Evolutionary conservation across 2,113 vertebrate species (phyloP).

Genomic region (Henicopernis longicauda): DNA sequence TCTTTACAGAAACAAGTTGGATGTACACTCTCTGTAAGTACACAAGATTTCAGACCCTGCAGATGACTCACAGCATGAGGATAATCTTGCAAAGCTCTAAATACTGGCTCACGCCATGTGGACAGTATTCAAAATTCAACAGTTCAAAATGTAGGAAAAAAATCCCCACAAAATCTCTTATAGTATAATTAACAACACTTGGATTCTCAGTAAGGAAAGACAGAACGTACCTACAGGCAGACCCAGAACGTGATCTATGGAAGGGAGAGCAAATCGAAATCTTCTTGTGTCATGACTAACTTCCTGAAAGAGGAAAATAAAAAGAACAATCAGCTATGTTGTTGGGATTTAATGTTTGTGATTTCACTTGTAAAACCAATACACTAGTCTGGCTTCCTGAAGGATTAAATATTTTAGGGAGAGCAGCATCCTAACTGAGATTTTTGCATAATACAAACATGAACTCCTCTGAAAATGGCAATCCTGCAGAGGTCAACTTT

Average conservation of each 20-base stretch:
- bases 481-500: neutral
- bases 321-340: neutral
- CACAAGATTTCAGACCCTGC: neutral
- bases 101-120: neutral
- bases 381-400: neutral
- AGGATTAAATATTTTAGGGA: neutral
- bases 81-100: neutral
- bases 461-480: neutral
- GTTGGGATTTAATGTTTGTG: neutral
- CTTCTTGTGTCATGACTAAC: slow-evolving; percentile 91
- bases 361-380: neutral
- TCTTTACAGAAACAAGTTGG: neutral
- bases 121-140: neutral
- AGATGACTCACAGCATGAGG: neutral
- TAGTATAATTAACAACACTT: accelerated
- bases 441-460: neutral
- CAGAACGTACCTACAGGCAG: slow-evolving; percentile 86
- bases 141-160: neutral
- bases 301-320: slow-evolving; percentile 68
- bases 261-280: slow-evolving; percentile 91
- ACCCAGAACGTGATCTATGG: slow-evolving; percentile 83
- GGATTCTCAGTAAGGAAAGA: neutral
- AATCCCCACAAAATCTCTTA: neutral
- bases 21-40: neutral
- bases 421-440: neutral